Evolutionary conservation across 1,140 invertebrate species (phyloP), one percentile per base, ranked within the genome.

Genomic region (Drosophila simulans): DNA sequence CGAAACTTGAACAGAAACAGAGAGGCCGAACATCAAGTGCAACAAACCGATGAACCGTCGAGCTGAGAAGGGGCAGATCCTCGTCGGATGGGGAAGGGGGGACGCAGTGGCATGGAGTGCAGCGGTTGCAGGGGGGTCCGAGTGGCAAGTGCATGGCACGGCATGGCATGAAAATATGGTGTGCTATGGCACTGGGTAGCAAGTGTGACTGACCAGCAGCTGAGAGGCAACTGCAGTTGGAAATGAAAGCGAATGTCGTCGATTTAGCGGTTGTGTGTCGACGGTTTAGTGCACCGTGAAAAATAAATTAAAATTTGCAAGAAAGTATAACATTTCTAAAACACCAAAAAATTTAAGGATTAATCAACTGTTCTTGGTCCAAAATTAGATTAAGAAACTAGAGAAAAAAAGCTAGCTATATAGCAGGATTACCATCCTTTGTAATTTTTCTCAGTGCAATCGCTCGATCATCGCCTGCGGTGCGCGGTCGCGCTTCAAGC

Each of bases 241-340:
- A 86, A 86, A 86, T 83, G 83, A 86, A 86, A 88, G 83, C 82
- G 83, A 86, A 86, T 86, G 82, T 86, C 83, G 82, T 70, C 57
- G 70, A 20, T 53, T 55, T 20, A 31, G 63, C 25, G 66, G 63
- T 69, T 69, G 42, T 56, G 20, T 55, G 66, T 20, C 42, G 10
- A 20, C 15, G 42, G 17, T 40, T 55, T 22, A 27, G n/a, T 35
- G 37, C 62, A 68, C 60, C 1, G 20, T 11, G 12, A 17, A 52
- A 34, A 62, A 42, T 5, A 15, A 15, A 31, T 8, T 2, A 0
- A 10, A 31, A 2, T 31, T 4, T 11, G 2, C 0, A 34, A 11
- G 15, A 5, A 17, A 42, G 13, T 10, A 20, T 20, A 20, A 20
- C 20, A 12, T 12, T 25, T 25, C 15, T 12, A 11, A 10, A 49